These are phyloP conservation scores for Trypoxylus dichotomus DNA, from an alignment of 1,140 invertebrate genomes.

Conservation along the genomic window DNA sequence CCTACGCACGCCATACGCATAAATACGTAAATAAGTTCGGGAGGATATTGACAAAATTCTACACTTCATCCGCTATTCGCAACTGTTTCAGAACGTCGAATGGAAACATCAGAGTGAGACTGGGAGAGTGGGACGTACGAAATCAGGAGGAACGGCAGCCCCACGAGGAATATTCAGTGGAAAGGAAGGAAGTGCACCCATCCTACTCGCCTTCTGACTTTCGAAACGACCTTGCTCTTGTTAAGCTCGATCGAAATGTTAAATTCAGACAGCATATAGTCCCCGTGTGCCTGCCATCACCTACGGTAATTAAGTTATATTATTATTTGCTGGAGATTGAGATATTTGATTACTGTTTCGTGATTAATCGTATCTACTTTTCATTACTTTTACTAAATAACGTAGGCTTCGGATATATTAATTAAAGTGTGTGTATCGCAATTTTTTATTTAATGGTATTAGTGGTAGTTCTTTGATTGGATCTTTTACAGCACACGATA, in stretches of 20 bases:
- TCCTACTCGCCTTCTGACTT: conserved; percentile 86
- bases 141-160: conserved; percentile 77
- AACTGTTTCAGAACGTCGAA: conserved; percentile 69
- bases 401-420: too few species aligned
- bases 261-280: conserved; percentile 87
- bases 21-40: neutral
- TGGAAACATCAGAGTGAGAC: conserved; percentile 79
- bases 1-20: neutral
- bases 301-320: conserved; percentile 42
- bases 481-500: too few species aligned
- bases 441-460: too few species aligned
- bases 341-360: neutral
- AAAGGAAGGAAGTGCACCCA: conserved; percentile 87
- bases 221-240: conserved; percentile 84
- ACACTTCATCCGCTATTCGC: neutral
- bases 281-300: conserved; percentile 70
- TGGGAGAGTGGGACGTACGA: conserved; percentile 90
- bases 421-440: too few species aligned
- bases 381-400: too few species aligned
- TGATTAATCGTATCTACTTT: neutral
- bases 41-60: neutral
- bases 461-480: too few species aligned
- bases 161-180: conserved; percentile 87
- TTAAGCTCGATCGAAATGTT: conserved; percentile 77
- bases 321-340: neutral